Evolutionary conservation across 2,888 invertebrate genomes (phyloP).

Genomic region (Zhengitettix transpicula): DNA sequence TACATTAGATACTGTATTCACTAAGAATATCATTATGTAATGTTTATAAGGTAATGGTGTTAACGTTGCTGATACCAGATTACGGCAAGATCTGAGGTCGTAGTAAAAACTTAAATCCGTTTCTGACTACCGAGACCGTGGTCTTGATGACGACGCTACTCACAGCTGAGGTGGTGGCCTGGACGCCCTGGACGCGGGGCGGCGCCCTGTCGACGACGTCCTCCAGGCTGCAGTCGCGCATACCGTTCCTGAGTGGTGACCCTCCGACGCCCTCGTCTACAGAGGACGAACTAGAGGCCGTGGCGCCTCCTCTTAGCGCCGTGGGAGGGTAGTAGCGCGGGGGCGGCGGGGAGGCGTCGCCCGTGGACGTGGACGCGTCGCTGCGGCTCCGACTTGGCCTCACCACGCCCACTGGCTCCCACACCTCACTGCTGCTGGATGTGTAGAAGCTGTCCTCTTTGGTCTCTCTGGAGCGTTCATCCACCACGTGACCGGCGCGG

Average conservation of each 20-base stretch:
- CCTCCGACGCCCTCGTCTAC: conserved; percentile 6
- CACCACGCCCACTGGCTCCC: conserved; percentile 33
- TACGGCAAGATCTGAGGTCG: no score
- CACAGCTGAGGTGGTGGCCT: conserved; percentile 12
- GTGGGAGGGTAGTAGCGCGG: conserved; percentile 6
- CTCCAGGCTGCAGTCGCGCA: not conserved
- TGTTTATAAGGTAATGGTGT: no score
- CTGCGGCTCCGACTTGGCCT: not conserved
- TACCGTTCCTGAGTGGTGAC: conserved; percentile 6
- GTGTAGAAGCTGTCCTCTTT: conserved; percentile 55
- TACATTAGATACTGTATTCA: no score
- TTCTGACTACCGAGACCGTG: no score
- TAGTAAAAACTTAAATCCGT: no score
- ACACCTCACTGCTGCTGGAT: conserved; percentile 44
- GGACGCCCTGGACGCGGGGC: conserved; percentile 5
- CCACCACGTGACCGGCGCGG: conserved; percentile 47
- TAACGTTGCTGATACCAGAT: no score
- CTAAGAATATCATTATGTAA: no score
- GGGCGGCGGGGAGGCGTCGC: not conserved
- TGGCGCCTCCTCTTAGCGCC: conserved; percentile 9
- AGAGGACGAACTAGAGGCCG: conserved; percentile 3
- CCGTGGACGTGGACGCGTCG: conserved; percentile 4
- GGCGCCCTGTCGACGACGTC: not conserved
- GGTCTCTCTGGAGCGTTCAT: conserved; percentile 49
- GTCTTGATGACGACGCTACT: conserved; percentile 3